Base-by-base conservation (phyloP, 37 sponge, comb jelly and placozoan species). In the Spongilla lacustris region DNA sequence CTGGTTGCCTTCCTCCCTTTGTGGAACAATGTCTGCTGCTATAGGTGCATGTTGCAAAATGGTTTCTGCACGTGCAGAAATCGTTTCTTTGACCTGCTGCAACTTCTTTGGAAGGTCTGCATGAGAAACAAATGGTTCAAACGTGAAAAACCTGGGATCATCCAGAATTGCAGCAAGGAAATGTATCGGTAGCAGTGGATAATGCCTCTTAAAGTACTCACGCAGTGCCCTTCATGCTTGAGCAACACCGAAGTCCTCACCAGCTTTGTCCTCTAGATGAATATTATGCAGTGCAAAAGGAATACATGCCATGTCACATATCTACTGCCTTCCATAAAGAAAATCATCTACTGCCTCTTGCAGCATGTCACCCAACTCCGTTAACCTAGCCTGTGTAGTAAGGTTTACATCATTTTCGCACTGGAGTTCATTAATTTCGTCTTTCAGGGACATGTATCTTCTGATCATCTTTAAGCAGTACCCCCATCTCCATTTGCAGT, bases 351-450 rank as follows among this genome's bases (percentile, higher is more conserved):
- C 58, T 58, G 58, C 58, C 58, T 58, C 58, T 58, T 58, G 58
- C 58, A 58, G 58, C 58, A 58, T 58, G 58, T 58, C 58, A 58
- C 58, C 58, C 58, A 58, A 58, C 58, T 58, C 58, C 58, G 58
- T 58, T 58, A 58, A 58, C 58, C 58, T 6, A 58, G 58, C 58
- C 58, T 58, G 58, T 17, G 58, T 58, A 58, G 58, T 58, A 58
- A 58, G 58, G 58, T 58, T 58, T 17, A 58, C 58, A 58, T 58
- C 58, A 58, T 58, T 58, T 1, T 58, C 58, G 19, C 58, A 58
- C 19, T 58, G 58, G 58, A 58, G 58, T 58, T 58, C 58, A 58
- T 58, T 58, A 19, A 58, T 58, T 58, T 58, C 58, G 11, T 58
- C 58, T 58, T 14, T 58, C 58, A 58, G 58, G 19, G 21, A 58